Conservation (phyloP, 2,888 invertebrate species). For the Idaea dimidiata region DNA sequence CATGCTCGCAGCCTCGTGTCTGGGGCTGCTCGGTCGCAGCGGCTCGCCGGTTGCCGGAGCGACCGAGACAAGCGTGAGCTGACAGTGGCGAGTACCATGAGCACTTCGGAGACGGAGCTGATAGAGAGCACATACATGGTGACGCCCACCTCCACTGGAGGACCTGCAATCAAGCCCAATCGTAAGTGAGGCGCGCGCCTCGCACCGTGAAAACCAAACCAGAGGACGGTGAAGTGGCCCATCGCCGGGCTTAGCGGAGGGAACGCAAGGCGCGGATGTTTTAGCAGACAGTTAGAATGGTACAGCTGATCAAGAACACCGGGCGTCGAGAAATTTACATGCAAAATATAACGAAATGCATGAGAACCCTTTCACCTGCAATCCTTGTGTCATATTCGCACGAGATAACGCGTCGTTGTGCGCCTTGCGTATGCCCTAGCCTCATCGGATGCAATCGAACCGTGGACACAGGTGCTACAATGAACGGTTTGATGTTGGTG, state of each 20-base stretch:
- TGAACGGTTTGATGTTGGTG: constrained; percentile 77
- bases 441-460: constrained; percentile 57
- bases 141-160: constrained; percentile 98
- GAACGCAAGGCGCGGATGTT: constrained; percentile 48
- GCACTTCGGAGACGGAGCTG: constrained; percentile 98
- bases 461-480: constrained; percentile 79
- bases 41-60: constrained; percentile 54
- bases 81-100: constrained; percentile 90
- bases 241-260: constrained; percentile 51
- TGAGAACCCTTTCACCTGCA: constrained; percentile 15
- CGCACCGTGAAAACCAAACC: constrained; percentile 73
- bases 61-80: constrained; percentile 76
- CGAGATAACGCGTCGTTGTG: constrained; percentile 30
- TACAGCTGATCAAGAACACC: constrained; percentile 19
- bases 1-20: constrained; percentile 81
- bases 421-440: constrained; percentile 48
- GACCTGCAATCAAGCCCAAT: constrained; percentile 89
- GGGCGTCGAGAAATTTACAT: constrained; percentile 17
- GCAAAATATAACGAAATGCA: constrained; percentile 23
- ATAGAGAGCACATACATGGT: constrained; percentile 99
- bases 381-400: constrained; percentile 14
- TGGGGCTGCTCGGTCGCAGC: constrained; percentile 78
- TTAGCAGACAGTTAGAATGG: constrained; percentile 29
- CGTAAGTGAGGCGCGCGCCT: constrained; percentile 62
- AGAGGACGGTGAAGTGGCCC: constrained; percentile 65